These are phyloP conservation scores for Lissonota sp. DNA, from an alignment of 2,888 invertebrate genomes.

Conservation along the genomic window DNA sequence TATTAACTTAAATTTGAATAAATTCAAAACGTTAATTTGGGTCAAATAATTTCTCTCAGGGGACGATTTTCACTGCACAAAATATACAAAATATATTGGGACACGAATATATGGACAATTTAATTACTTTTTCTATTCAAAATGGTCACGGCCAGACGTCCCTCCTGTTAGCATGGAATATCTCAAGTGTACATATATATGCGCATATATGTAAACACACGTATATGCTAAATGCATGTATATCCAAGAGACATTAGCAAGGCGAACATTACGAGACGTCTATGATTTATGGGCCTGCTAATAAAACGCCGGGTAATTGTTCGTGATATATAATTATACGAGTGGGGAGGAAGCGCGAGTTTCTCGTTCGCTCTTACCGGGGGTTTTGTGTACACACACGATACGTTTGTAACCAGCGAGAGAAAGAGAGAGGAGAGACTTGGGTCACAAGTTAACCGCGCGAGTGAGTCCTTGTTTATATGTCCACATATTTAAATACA, in stretches of 20 bases:
- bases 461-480: not conserved
- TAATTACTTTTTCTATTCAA: too few species aligned
- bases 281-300: slow-evolving; percentile 57
- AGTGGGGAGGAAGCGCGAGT: slow-evolving; percentile 17
- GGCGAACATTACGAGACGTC: slow-evolving; percentile 44
- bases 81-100: too few species aligned
- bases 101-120: too few species aligned
- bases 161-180: not conserved
- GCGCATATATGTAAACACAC: slow-evolving; percentile 7
- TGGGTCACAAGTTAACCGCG: not conserved
- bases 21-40: too few species aligned
- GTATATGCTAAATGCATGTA: too few species aligned
- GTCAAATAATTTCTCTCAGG: too few species aligned
- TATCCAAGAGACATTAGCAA: slow-evolving; percentile 36
- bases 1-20: too few species aligned
- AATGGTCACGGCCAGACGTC: too few species aligned
- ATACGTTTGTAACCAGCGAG: slow-evolving; percentile 17
- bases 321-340: slow-evolving; percentile 47
- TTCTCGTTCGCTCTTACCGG: slow-evolving; percentile 10
- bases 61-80: too few species aligned
- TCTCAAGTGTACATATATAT: slow-evolving; percentile 14
- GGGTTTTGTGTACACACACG: slow-evolving; percentile 11
- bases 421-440: not conserved
- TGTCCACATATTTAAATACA: not conserved
- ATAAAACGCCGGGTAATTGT: slow-evolving; percentile 64